Percentiles rank a stretch among this genome's conserved stretches.
Evolutionary conservation across 2,113 vertebrate species (phyloP).

Genomic region (Gymnarchus niloticus): DNA sequence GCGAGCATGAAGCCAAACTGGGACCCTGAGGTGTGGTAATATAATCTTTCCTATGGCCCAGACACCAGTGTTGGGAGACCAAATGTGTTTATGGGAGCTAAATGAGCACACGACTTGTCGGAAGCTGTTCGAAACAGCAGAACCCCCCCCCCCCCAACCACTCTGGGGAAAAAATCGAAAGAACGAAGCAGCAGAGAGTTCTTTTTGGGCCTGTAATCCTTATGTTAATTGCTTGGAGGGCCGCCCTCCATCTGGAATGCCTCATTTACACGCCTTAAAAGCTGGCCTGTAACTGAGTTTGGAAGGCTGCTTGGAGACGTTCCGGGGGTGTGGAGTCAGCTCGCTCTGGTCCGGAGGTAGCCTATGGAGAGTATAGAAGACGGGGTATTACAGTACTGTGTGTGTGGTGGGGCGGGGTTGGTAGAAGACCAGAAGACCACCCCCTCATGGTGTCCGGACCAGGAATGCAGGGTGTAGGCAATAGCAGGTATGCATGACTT

Average conservation of each 20-base stretch:
- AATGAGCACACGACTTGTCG: slow-evolving; percentile 33
- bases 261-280: neutral
- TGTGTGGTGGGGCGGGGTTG: neutral
- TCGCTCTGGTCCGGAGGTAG: neutral
- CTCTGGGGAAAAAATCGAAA: neutral
- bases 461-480: too few relatives aligned
- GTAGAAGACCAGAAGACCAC: too few relatives aligned
- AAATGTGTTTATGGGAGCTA: slow-evolving; percentile 32
- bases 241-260: neutral
- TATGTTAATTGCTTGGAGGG: slow-evolving; percentile 32
- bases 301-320: neutral
- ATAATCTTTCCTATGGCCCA: slow-evolving; percentile 40
- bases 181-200: slow-evolving; percentile 16
- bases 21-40: slow-evolving; percentile 39
- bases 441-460: too few relatives aligned
- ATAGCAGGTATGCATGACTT: too few relatives aligned
- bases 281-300: neutral
- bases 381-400: slow-evolving; percentile 6
- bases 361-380: neutral
- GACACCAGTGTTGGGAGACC: slow-evolving; percentile 33
- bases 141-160: neutral
- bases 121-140: slow-evolving; percentile 23
- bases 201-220: slow-evolving; percentile 1
- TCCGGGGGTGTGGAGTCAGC: neutral
- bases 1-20: slow-evolving; percentile 33